A percentile compares a stretch with the other conserved stretches of the same genome.
phyloP scores from a whole-genome alignment of 2,113 vertebrate species.

The Trogon melanurus region DNA sequence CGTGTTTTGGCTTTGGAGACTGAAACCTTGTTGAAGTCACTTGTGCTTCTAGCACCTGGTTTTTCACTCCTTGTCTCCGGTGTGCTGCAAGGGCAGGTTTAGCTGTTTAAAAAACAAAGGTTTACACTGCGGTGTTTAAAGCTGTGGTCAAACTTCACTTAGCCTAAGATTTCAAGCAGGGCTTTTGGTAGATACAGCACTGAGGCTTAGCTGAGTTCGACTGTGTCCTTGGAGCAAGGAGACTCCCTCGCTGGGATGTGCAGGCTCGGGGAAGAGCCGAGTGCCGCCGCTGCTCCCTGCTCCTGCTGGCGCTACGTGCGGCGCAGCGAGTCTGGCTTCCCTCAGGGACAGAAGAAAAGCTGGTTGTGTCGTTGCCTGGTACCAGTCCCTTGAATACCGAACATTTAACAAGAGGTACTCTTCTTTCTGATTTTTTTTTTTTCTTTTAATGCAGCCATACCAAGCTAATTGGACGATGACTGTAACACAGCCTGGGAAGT shows the following conservation, averaged over 20 bases:
- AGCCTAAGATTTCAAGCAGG: not conserved
- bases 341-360: not conserved
- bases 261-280: not conserved
- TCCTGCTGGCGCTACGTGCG: accelerated
- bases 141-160: not conserved
- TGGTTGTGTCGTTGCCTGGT: not conserved
- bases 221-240: not conserved
- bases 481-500: not conserved
- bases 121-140: not conserved
- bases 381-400: not conserved
- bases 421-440: not conserved
- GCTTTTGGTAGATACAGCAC: not conserved
- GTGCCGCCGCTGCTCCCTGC: not conserved
- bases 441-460: not conserved
- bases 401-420: not conserved
- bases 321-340: not conserved
- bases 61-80: not conserved
- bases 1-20: not conserved
- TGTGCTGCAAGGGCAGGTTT: accelerated
- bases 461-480: not conserved
- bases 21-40: not conserved
- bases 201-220: not conserved
- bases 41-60: not conserved
- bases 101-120: not conserved
- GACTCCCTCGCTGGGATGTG: not conserved